phyloP scores from a whole-genome alignment of 2,797 vertebrate species.

The Acridotheres tristis region DNA sequence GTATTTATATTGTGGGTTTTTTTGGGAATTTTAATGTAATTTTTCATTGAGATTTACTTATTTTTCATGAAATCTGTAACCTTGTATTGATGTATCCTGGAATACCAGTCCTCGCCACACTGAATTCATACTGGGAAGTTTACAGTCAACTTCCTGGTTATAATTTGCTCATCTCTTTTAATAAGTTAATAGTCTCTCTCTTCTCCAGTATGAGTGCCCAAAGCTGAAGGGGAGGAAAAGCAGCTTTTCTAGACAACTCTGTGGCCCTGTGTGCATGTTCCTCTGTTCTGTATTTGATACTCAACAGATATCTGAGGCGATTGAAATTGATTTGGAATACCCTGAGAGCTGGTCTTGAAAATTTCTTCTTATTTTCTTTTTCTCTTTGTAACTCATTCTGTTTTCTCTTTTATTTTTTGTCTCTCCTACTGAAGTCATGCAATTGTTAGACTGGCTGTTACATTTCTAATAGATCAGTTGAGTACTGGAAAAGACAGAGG shows the following conservation, averaged over 20 bases:
- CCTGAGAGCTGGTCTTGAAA: conserved; percentile 8
- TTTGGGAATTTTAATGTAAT: background rate
- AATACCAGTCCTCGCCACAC: background rate
- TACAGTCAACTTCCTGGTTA: background rate
- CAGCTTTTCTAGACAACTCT: background rate
- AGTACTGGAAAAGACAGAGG: conserved; percentile 63
- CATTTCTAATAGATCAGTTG: conserved; percentile 72
- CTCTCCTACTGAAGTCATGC: background rate
- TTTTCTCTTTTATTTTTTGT: conserved; percentile 40
- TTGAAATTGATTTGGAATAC: conserved; percentile 27
- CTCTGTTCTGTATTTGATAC: conserved; percentile 17
- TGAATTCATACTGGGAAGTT: background rate
- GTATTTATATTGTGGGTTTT: background rate
- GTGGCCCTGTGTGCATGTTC: background rate
- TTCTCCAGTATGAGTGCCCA: background rate
- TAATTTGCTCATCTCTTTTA: background rate
- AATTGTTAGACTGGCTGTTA: conserved; percentile 54
- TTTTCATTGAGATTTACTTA: background rate
- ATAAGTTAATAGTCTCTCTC: background rate
- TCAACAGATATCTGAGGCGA: background rate
- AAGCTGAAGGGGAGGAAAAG: background rate
- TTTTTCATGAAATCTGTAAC: background rate
- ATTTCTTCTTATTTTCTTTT: conserved; percentile 5
- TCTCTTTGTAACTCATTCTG: background rate
- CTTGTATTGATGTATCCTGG: background rate